A percentile compares a stretch with the other conserved stretches of the same genome.
phyloP scores from a whole-genome alignment of 2,797 vertebrate genomes.

The Sebastes matsubarae region DNA sequence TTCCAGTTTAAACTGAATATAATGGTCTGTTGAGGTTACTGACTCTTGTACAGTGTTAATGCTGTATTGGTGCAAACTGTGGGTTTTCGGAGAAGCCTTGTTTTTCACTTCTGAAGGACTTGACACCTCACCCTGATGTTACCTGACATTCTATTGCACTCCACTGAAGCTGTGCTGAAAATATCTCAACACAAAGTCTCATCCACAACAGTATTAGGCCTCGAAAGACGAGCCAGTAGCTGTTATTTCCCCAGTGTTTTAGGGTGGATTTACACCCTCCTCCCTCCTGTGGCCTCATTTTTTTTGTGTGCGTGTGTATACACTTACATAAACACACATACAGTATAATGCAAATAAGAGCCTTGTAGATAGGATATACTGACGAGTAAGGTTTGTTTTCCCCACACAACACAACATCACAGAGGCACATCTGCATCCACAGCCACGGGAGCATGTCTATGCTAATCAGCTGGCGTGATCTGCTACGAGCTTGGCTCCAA shows the following conservation, averaged over 20 bases:
- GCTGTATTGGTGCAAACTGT: background rate
- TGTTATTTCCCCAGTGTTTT: background rate
- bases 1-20: fast-evolving
- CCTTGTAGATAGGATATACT: background rate
- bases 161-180: background rate
- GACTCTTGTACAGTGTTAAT: background rate
- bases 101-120: background rate
- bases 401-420: slow-evolving; percentile 12
- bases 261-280: background rate
- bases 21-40: background rate
- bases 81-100: background rate
- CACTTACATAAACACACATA: background rate
- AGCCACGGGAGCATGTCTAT: slow-evolving; percentile 52
- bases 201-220: too few relatives aligned
- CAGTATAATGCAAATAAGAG: background rate
- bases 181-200: background rate
- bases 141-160: background rate
- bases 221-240: background rate
- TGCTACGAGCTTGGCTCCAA: slow-evolving; percentile 52
- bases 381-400: background rate
- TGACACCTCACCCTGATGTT: background rate
- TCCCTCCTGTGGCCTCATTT: background rate
- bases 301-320: background rate
- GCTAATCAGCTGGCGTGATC: slow-evolving; percentile 67
- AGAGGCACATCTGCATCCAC: slow-evolving; percentile 45